A percentile compares a stretch with the other conserved stretches of the same genome.
Conservation (phyloP, 2,888 invertebrate genomes). For the Anticlea derivata region DNA sequence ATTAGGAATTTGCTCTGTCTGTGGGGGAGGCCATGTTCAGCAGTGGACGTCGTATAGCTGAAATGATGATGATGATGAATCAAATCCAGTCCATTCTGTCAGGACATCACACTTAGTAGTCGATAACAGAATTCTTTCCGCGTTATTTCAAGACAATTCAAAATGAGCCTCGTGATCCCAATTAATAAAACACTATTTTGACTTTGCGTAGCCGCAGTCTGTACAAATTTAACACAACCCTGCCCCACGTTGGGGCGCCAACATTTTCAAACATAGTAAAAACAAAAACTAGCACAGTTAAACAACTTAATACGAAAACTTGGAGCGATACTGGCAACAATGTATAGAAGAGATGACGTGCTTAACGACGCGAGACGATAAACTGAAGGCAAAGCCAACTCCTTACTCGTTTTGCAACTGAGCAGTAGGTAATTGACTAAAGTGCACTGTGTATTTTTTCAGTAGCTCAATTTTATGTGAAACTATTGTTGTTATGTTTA, state of each 20-base stretch:
- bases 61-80: too few relatives aligned
- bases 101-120: too few relatives aligned
- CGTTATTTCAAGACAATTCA: too few relatives aligned
- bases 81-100: too few relatives aligned
- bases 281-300: conserved; percentile 25
- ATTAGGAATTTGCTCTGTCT: too few relatives aligned
- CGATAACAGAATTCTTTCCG: too few relatives aligned
- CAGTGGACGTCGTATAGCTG: too few relatives aligned
- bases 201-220: background rate
- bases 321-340: conserved; percentile 27
- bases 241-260: conserved; percentile 29
- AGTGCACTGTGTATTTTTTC: conserved; percentile 6
- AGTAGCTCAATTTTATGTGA: conserved; percentile 2
- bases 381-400: conserved; percentile 26
- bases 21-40: too few relatives aligned
- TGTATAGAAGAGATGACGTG: conserved; percentile 33
- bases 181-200: background rate
- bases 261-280: conserved; percentile 27
- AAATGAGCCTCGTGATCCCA: too few relatives aligned
- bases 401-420: conserved; percentile 6
- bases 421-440: conserved; percentile 11
- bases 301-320: conserved; percentile 30
- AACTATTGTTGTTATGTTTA: too few relatives aligned
- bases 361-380: conserved; percentile 27
- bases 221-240: conserved; percentile 1